phyloP scores from a whole-genome alignment of 2,888 invertebrate species.

The Odontocolon sp. region DNA sequence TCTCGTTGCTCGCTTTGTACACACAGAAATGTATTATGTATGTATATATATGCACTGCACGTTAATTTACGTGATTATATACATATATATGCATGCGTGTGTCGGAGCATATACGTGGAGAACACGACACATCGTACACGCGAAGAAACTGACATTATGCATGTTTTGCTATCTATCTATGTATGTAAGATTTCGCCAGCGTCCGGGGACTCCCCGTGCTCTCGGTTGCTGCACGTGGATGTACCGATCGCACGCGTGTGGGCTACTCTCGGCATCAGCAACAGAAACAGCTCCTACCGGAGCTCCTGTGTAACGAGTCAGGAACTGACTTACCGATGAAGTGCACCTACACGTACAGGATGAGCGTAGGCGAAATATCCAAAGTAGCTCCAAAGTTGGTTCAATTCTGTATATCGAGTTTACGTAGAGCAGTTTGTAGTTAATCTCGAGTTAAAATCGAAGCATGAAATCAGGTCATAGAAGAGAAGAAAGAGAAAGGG shows the following conservation, averaged over 20 bases:
- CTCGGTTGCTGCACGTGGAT: not conserved
- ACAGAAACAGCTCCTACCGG: constrained; percentile 11
- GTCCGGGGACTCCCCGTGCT: not conserved
- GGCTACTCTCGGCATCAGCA: constrained; percentile 13
- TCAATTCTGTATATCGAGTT: too few species aligned
- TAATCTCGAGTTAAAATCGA: not conserved
- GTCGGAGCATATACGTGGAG: not conserved
- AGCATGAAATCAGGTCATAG: not conserved
- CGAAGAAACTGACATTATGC: constrained; percentile 1
- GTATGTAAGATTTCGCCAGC: constrained; percentile 9
- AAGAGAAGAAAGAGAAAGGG: not conserved
- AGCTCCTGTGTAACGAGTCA: constrained; percentile 42
- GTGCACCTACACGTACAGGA: constrained; percentile 29
- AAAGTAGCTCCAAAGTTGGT: too few species aligned
- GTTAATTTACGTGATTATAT: not conserved
- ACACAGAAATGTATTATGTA: not conserved
- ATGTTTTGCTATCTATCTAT: constrained; percentile 1
- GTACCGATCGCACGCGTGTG: constrained; percentile 24
- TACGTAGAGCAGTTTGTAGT: too few species aligned
- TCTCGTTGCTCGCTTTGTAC: not conserved
- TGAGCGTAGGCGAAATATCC: constrained; percentile 50
- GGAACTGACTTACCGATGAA: constrained; percentile 15
- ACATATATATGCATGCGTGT: not conserved
- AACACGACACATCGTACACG: constrained; percentile 16
- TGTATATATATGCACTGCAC: not conserved